Base-by-base conservation (phyloP, 2,888 invertebrate species). In the Agapetus fuscipes region DNA sequence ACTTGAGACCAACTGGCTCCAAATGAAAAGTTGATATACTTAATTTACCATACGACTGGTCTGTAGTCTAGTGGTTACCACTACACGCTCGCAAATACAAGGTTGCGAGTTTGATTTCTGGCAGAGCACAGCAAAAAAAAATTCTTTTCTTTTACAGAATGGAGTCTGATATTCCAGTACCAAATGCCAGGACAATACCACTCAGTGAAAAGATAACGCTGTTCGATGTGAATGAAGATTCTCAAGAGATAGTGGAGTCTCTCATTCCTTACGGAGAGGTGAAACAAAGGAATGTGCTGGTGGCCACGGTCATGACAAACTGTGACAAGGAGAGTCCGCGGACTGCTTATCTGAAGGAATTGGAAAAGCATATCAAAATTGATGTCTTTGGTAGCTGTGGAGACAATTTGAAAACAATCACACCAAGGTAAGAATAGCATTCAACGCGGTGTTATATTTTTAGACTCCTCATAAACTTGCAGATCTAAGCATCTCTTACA, bases 141-240 rank as follows among this genome's bases (percentile, higher is more conserved):
- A n/a, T n/a, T n/a, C 6, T 13, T 17, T 34, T 9, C 39, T 57
- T 56, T 55, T 74, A 53, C 58, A 76, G 83, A 52, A 67, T 62
- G 53, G 72, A 75, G 45, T 67, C 79, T 2, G 80, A 80, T 48
- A 63, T 80, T 11, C 79, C 79, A 1, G 76, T 79, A 3, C 78
- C 80, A 1, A 80, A 80, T 40, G 80, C 79, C 0, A 65, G 79
- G 31, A 72, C 74, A 2, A 40, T 76, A 2, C 49, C 60, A 3
- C 43, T 61, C 6, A 41, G n/a, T n/a, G n/a, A n/a, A n/a, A n/a
- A n/a, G n/a, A n/a, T n/a, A n/a, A n/a, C n/a, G n/a, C 17, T 27
- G 30, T 46, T 15, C 43, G 46, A 5, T n/a, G 29, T 20, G 31
- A 37, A n/a, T 38, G 51, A n/a, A n/a, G n/a, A n/a, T n/a, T n/a